Conservation (phyloP, 2,113 vertebrate species). For the Nothobranchius kuhntae region DNA sequence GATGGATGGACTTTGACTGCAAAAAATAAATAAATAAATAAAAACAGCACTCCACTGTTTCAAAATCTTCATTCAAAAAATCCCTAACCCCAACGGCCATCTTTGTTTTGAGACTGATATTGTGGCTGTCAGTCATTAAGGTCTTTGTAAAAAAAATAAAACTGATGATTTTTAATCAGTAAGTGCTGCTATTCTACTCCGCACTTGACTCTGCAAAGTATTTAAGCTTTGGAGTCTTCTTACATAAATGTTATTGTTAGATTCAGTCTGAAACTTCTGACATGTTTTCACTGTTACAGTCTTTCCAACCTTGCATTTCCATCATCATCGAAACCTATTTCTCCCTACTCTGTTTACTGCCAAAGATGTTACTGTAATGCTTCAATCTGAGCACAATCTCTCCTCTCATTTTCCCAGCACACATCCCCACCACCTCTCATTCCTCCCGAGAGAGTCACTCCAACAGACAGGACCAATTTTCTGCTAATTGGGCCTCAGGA, state of each 20-base stretch:
- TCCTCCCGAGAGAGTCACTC: conserved; percentile 61
- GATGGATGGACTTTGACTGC: no score
- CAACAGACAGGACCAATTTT: conserved; percentile 82
- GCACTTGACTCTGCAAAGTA: neutral
- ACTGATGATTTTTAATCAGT: neutral
- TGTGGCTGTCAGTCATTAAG: no score
- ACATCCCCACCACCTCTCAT: conserved; percentile 17
- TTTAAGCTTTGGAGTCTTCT: neutral
- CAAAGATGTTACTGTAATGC: conserved; percentile 19
- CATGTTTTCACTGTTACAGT: neutral
- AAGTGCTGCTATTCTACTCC: neutral
- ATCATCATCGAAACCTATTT: conserved; percentile 1
- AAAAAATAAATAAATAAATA: no score
- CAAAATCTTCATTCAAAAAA: no score
- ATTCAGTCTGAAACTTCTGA: neutral
- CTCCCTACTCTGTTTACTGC: neutral
- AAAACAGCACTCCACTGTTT: no score
- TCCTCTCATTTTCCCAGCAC: conserved; percentile 22
- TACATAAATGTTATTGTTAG: neutral
- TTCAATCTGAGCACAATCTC: conserved; percentile 31
- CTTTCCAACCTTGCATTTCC: neutral
- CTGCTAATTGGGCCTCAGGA: conserved; percentile 82
- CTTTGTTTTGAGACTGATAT: no score
- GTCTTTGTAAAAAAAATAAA: neutral
- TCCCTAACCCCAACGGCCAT: no score